Percentiles rank a stretch among this genome's conserved stretches.
These are phyloP conservation scores for Pelobates cultripes DNA, from an alignment of 2,797 vertebrate genomes.

Conservation along the genomic window DNA sequence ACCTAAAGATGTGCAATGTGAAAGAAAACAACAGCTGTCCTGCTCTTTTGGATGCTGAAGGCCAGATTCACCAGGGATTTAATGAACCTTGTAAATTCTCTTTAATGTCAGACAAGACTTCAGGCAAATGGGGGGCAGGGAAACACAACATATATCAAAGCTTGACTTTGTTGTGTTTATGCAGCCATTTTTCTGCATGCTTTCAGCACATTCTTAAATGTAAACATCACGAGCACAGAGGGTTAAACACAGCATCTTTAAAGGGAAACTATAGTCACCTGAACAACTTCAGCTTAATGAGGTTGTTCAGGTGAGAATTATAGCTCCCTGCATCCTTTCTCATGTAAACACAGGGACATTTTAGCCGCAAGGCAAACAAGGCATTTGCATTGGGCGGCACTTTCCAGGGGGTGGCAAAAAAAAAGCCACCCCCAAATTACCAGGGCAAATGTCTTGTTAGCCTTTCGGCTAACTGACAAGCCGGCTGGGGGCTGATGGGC, in stretches of 20 bases:
- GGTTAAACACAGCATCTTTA: neutral
- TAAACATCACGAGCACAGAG: neutral
- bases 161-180: conserved; percentile 50
- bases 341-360: no score
- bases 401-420: no score
- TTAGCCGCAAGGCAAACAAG: no score
- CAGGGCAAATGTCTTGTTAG: no score
- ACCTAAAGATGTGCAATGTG: conserved; percentile 23
- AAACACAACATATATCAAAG: conserved; percentile 30
- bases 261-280: no score
- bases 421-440: no score
- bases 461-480: no score
- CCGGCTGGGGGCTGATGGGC: no score
- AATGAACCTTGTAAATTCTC: conserved; percentile 47
- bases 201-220: neutral
- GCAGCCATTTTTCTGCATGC: conserved; percentile 14
- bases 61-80: conserved; percentile 23
- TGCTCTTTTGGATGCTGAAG: conserved; percentile 19
- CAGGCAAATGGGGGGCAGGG: conserved; percentile 26
- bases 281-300: no score
- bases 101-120: conserved; percentile 48
- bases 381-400: no score
- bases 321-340: no score
- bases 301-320: no score
- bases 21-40: conserved; percentile 53